Percentiles rank a stretch among this genome's conserved stretches.
Evolutionary conservation across 2,113 vertebrate species (phyloP).

Genomic region (Entelurus aequoreus): DNA sequence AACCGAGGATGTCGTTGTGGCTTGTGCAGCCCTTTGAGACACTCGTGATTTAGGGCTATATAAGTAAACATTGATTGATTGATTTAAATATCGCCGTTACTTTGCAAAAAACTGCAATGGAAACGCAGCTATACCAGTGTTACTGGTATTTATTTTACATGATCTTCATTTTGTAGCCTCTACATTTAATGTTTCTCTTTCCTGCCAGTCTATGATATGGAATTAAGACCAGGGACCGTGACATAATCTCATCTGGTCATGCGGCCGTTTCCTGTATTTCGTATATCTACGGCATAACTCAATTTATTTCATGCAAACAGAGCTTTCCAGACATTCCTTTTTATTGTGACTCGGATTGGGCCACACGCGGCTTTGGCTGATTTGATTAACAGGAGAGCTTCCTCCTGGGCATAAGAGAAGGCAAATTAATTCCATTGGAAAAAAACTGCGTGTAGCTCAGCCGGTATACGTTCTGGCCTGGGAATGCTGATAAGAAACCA

Average conservation of each 20-base stretch:
- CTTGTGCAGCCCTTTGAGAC: too few species aligned
- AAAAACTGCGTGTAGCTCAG: constrained; percentile 36
- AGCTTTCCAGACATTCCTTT: constrained; percentile 50
- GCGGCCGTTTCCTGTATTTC: constrained; percentile 33
- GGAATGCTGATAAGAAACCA: constrained; percentile 55
- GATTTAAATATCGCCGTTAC: too few species aligned
- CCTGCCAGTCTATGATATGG: background rate
- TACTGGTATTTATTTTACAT: too few species aligned
- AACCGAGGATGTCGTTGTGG: too few species aligned
- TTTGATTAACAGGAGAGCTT: constrained; percentile 64
- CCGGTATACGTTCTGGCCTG: constrained; percentile 43
- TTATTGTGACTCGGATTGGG: constrained; percentile 39
- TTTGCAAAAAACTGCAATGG: too few species aligned
- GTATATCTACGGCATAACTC: constrained; percentile 41
- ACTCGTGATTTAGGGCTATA: too few species aligned
- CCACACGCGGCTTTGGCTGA: constrained; percentile 54
- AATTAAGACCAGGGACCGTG: constrained; percentile 12
- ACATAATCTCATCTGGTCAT: constrained; percentile 6
- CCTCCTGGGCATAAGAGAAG: constrained; percentile 53
- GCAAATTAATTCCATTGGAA: constrained; percentile 49
- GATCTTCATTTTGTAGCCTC: too few species aligned
- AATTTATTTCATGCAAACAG: constrained; percentile 43
- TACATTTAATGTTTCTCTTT: background rate
- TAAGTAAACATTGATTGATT: too few species aligned
- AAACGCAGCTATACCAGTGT: too few species aligned